Evolutionary conservation across 2,797 vertebrate species (phyloP).

Genomic region (Pagetopsis macropterus): DNA sequence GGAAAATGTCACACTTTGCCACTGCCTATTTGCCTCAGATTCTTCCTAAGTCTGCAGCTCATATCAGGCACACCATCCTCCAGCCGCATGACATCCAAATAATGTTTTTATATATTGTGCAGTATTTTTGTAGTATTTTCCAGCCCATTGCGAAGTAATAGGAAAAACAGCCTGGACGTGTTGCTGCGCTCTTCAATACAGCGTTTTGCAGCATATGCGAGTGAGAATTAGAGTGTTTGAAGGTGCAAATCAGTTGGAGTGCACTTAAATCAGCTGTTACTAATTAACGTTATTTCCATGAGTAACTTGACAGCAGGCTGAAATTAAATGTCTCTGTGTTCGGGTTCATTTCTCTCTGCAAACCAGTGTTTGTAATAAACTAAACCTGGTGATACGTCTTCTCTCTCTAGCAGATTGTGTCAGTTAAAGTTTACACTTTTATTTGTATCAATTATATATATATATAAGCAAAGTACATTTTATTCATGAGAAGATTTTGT

Average conservation of each 20-base stretch:
- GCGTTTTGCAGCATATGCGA: not conserved
- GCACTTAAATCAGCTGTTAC: slow-evolving; percentile 32
- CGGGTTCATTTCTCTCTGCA: slow-evolving; percentile 2
- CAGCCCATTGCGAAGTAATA: not conserved
- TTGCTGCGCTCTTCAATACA: not conserved
- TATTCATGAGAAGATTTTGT: not conserved
- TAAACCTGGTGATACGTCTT: not conserved
- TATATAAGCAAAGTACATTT: not conserved
- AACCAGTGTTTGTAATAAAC: too few species aligned
- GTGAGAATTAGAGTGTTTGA: slow-evolving; percentile 14
- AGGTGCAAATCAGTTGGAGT: slow-evolving; percentile 8
- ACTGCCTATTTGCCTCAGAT: slow-evolving; percentile 33
- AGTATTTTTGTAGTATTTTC: not conserved
- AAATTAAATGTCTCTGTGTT: slow-evolving; percentile 25
- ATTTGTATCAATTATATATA: not conserved
- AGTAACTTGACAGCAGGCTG: slow-evolving; percentile 29
- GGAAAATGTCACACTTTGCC: slow-evolving; percentile 63
- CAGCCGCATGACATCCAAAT: slow-evolving; percentile 42
- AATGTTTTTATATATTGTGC: slow-evolving; percentile 8
- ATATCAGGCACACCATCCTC: slow-evolving; percentile 36
- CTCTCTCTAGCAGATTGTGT: not conserved
- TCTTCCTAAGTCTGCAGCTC: slow-evolving; percentile 26
- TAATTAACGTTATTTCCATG: slow-evolving; percentile 22
- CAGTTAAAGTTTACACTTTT: slow-evolving; percentile 13
- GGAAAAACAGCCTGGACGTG: not conserved